phyloP scores from a whole-genome alignment of 1,140 invertebrate genomes.

The Metaphire vulgaris region DNA sequence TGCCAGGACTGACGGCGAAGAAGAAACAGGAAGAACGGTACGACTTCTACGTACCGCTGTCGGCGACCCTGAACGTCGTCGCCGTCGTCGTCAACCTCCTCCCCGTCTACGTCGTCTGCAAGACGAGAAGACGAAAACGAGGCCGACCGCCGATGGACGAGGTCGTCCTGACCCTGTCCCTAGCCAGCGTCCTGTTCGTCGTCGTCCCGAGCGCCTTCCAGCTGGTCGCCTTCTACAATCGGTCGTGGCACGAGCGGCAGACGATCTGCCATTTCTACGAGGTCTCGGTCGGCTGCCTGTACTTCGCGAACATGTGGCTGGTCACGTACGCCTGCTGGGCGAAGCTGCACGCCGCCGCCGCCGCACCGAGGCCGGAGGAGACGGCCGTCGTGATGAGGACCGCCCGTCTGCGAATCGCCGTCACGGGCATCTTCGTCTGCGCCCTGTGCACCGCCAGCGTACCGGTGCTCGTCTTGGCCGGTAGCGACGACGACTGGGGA shows the following conservation, averaged over 20 bases:
- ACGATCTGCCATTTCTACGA: not conserved
- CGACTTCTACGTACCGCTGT: not conserved
- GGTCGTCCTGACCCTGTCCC: not conserved
- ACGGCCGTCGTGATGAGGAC: not conserved
- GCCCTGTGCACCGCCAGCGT: not conserved
- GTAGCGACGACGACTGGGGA: too few species aligned
- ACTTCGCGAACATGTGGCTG: not conserved
- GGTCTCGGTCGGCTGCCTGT: not conserved
- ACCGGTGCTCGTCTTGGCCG: not conserved
- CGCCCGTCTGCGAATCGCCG: not conserved
- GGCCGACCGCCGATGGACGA: not conserved
- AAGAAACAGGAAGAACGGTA: not conserved
- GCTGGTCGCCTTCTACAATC: not conserved
- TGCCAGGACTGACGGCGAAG: not conserved
- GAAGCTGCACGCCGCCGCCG: not conserved
- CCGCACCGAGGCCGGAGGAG: too few species aligned
- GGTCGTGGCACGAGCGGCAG: not conserved
- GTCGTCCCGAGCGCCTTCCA: not conserved
- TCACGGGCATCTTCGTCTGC: not conserved
- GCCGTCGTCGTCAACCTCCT: not conserved
- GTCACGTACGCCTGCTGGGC: not conserved
- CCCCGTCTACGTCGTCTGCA: not conserved
- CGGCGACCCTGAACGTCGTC: not conserved
- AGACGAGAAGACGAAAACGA: not conserved
- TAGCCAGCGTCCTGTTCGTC: not conserved